These are phyloP conservation scores for Sturmia bella DNA, from an alignment of 2,888 invertebrate genomes.

Conservation along the genomic window DNA sequence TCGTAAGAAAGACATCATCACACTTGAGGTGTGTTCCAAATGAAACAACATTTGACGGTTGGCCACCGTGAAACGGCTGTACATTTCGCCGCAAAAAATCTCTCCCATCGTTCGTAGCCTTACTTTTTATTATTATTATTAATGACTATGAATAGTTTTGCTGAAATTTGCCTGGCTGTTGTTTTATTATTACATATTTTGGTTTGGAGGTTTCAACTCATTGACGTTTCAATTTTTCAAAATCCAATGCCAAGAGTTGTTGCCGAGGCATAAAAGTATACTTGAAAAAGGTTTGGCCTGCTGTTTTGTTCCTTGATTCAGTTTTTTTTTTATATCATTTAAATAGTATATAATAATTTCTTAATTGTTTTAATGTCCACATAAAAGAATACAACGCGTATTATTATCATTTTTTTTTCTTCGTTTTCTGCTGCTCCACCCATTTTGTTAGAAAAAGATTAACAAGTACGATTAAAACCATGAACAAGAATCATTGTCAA, in stretches of 20 bases:
- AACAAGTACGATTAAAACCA: slow-evolving; percentile 45
- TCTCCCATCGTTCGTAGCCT: slow-evolving; percentile 18
- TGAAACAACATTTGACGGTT: slow-evolving; percentile 54
- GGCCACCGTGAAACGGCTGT: slow-evolving; percentile 11
- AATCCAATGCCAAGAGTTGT: slow-evolving; percentile 50
- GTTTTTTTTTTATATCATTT: slow-evolving; percentile 30
- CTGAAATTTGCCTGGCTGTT: slow-evolving; percentile 47
- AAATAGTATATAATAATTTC: slow-evolving; percentile 43
- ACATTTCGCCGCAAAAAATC: slow-evolving; percentile 24
- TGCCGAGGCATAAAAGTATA: slow-evolving; percentile 28
- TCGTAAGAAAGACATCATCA: neutral
- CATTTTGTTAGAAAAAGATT: slow-evolving; percentile 51
- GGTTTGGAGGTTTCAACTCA: slow-evolving; percentile 43
- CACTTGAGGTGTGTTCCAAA: slow-evolving; percentile 59
- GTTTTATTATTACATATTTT: slow-evolving; percentile 6
- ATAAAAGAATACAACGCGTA: neutral
- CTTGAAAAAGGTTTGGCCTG: slow-evolving; percentile 45
- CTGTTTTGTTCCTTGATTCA: slow-evolving; percentile 25
- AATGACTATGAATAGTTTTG: slow-evolving; percentile 19
- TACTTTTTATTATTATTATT: slow-evolving; percentile 37
- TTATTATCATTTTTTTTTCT: neutral
- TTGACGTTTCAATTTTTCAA: slow-evolving; percentile 26
- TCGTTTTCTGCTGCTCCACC: slow-evolving; percentile 36
- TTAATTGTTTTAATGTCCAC: slow-evolving; percentile 18
- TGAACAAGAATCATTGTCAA: slow-evolving; percentile 27